Conservation (phyloP, 2,888 invertebrate species). For the Drosophila incognita region DNA sequence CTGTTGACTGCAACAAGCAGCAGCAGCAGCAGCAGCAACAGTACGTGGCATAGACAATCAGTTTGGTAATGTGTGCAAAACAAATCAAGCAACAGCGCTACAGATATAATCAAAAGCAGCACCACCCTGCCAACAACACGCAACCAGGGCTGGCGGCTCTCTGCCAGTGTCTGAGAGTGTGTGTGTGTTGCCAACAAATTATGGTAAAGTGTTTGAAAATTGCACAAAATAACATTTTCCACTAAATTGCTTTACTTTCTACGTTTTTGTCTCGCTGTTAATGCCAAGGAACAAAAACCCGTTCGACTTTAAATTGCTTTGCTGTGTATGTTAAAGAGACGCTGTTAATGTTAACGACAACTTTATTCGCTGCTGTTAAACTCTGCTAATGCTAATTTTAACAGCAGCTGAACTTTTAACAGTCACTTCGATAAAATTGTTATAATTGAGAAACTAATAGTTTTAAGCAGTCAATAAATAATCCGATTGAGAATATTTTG, state of each 20-base stretch:
- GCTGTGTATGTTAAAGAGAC: not conserved
- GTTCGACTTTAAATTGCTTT: not conserved
- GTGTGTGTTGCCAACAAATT: slow-evolving; percentile 8
- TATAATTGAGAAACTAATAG: not conserved
- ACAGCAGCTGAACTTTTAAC: not conserved
- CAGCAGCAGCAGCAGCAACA: slow-evolving; percentile 10
- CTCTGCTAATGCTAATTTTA: not conserved
- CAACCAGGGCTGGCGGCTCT: slow-evolving; percentile 42
- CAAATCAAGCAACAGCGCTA: slow-evolving; percentile 73
- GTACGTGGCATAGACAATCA: slow-evolving; percentile 75
- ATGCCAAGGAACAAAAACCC: not conserved
- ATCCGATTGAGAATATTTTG: not conserved
- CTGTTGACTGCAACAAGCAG: slow-evolving; percentile 51
- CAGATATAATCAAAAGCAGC: slow-evolving; percentile 73
- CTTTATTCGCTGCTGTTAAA: not conserved
- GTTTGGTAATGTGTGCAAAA: slow-evolving; percentile 79
- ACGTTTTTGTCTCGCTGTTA: slow-evolving; percentile 9
- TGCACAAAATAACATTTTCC: not conserved
- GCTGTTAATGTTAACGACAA: not conserved
- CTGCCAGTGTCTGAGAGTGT: not conserved
- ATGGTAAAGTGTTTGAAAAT: not conserved
- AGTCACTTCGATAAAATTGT: not conserved
- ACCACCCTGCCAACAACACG: slow-evolving; percentile 24
- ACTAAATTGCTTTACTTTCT: slow-evolving; percentile 4
- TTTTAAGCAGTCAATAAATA: not conserved